A percentile compares a stretch with the other conserved stretches of the same genome.
Evolutionary conservation across 2,888 invertebrate species (phyloP).

Genomic region (Oxyscelio sp.): DNA sequence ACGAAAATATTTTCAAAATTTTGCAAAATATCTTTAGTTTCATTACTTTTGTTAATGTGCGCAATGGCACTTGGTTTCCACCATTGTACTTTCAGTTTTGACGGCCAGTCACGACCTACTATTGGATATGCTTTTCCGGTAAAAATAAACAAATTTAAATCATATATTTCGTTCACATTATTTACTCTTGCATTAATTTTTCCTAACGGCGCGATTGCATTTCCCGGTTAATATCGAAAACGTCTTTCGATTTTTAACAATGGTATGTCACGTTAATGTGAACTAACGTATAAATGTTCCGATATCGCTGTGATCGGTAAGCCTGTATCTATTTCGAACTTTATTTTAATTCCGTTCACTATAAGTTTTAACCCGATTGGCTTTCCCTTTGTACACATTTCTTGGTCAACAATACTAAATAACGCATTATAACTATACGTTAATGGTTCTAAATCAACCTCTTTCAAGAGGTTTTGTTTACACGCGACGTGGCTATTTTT

Average conservation of each 20-base stretch:
- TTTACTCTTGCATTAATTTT: constrained; percentile 24
- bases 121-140: constrained; percentile 34
- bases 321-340: constrained; percentile 64
- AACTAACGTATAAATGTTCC: constrained; percentile 33
- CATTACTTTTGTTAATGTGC: neutral
- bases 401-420: constrained; percentile 14
- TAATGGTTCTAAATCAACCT: neutral
- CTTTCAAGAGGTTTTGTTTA: constrained; percentile 17
- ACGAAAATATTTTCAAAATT: constrained; percentile 46
- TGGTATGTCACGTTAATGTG: constrained; percentile 6
- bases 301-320: constrained; percentile 65
- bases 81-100: constrained; percentile 20
- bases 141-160: constrained; percentile 42
- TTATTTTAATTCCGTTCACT: constrained; percentile 10
- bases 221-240: constrained; percentile 46
- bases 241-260: constrained; percentile 31
- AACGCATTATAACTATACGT: constrained; percentile 34
- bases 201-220: constrained; percentile 28
- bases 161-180: neutral
- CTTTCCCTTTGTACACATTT: neutral
- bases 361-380: constrained; percentile 29
- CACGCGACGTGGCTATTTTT: neutral
- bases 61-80: constrained; percentile 14
- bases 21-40: constrained; percentile 1
- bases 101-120: constrained; percentile 40